Base-by-base conservation (phyloP, 30 jellyfish, hydroid and myxozoan species). In the Aurelia sp. region DNA sequence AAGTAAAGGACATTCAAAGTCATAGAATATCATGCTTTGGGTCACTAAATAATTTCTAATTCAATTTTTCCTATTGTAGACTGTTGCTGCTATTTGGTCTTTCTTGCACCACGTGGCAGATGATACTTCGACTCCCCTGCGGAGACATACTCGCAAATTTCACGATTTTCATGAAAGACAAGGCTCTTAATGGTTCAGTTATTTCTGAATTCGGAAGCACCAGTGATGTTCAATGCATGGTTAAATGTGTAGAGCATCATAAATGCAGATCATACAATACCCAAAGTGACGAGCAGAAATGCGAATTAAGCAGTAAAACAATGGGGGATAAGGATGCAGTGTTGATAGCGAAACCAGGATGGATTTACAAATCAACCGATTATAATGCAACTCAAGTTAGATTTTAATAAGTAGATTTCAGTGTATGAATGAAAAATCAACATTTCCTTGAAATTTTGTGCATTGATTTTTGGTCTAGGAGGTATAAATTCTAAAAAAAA, bases 61-160 rank as follows among this genome's bases (percentile, higher is more conserved):
- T 38, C 48, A 38, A 6, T 38, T 38, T 1, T 38, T 65, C 12
- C 41, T 18, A 20, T 68, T 68, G 19, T 20, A 68, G 79, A 10
- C 60, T 68, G 13, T 31, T 68, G 15, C 59, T 68, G 35, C 5
- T 33, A 7, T 33, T 68, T 6, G 24, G 31, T 55, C 7, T 68
- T 31, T 31, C 63, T 31, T 8, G 62, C 44, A 68, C 62, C 13
- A n/a, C 60, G 33, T 31, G 79, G 20, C 50, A 59, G n/a, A 68
- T 59, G 19, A 68, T 68, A 9, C 79, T 68, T 21, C 79, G 79
- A 18, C 79, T 68, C 21, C 60, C 79, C n/a, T 68, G 79, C 79
- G 50, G 60, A 44, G 55, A 44, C 44, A 68, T 19, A 68, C 7
- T 68, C 12, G 79, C 79, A 24, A 63, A 68, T 33, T 31, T 68